These are phyloP conservation scores for Ahaetulla prasina DNA, from an alignment of 2,113 vertebrate species.

Conservation along the genomic window DNA sequence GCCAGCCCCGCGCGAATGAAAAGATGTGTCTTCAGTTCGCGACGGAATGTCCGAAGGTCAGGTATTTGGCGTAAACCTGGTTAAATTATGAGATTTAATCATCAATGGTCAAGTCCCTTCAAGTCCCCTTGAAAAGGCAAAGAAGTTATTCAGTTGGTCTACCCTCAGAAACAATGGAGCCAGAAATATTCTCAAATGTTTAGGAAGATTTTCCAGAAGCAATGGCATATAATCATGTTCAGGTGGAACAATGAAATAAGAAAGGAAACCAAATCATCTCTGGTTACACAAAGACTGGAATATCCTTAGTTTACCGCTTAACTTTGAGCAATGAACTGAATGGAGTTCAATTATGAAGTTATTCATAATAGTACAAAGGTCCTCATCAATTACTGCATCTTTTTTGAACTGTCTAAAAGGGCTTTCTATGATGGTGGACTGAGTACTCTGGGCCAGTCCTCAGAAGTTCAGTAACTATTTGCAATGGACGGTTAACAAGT, in stretches of 20 bases:
- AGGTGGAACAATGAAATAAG: neutral
- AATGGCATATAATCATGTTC: neutral
- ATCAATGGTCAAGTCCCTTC: neutral
- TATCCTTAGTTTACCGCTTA: neutral
- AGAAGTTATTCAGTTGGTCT: neutral
- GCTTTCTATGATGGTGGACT: neutral
- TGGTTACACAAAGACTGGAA: neutral
- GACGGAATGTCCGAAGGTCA: no score
- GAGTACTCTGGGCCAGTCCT: neutral
- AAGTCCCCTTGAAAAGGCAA: neutral
- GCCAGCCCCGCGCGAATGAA: no score
- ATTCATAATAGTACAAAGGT: neutral
- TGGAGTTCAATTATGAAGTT: neutral
- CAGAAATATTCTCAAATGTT: neutral
- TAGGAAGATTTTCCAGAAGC: neutral
- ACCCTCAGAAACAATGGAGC: neutral
- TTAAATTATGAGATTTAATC: neutral
- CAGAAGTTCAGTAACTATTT: neutral
- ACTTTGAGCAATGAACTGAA: neutral
- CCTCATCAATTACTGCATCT: neutral
- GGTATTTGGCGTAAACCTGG: no score
- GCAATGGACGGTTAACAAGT: neutral
- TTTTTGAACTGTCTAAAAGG: neutral
- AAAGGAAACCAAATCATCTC: neutral
- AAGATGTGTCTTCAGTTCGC: no score